These are phyloP conservation scores for Chloebia gouldiae DNA, from an alignment of 2,113 vertebrate genomes.

Conservation along the genomic window DNA sequence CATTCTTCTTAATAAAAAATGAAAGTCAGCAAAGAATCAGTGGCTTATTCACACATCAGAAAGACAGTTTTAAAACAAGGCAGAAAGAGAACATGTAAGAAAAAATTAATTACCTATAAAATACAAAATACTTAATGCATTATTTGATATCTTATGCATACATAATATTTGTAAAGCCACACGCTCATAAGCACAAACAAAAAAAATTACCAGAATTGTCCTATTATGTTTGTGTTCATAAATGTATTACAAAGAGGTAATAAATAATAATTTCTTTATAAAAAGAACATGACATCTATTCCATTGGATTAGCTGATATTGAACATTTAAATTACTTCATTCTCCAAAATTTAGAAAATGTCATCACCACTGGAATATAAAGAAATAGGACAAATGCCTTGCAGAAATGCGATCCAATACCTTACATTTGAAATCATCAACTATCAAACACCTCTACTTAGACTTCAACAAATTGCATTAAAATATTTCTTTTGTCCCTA, in stretches of 20 bases:
- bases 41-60: conserved; percentile 6
- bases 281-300: not conserved
- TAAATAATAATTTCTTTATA: not conserved
- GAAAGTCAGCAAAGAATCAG: conserved; percentile 37
- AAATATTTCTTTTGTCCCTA: not conserved
- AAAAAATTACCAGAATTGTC: not conserved
- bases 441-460: not conserved
- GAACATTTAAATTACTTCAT: not conserved
- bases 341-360: not conserved
- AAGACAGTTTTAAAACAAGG: not conserved
- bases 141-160: not conserved
- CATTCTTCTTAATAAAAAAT: conserved; percentile 60
- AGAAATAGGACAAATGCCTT: not conserved
- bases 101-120: not conserved
- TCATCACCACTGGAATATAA: not conserved
- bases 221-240: not conserved
- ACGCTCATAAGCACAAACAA: not conserved
- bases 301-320: not conserved
- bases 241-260: not conserved
- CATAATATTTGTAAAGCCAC: not conserved
- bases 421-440: conserved; percentile 10
- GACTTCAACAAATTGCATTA: not conserved
- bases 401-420: not conserved
- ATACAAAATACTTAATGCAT: not conserved
- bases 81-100: not conserved